Conservation (phyloP, 2,113 vertebrate species). For the Brachirus orientalis region DNA sequence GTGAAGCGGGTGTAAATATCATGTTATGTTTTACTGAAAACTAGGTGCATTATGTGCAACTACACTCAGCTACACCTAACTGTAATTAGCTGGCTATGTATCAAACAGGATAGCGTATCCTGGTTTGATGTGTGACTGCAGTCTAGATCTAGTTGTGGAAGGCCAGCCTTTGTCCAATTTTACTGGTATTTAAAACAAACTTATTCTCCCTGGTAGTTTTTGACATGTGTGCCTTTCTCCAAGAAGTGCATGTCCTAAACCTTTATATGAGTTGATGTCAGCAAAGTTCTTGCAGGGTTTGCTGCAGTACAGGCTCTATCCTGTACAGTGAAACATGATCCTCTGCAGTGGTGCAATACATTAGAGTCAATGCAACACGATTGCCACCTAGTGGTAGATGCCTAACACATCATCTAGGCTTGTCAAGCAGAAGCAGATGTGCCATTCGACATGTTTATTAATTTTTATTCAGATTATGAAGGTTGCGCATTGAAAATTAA, state of each 20-base stretch:
- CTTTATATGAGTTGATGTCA: constrained; percentile 29
- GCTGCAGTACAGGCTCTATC: constrained; percentile 49
- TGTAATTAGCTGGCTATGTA: no score
- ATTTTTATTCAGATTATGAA: constrained; percentile 6
- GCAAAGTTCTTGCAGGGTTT: constrained; percentile 35
- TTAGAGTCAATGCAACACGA: constrained; percentile 29
- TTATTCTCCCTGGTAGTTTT: no score
- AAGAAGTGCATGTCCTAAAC: not conserved
- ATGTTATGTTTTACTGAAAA: no score
- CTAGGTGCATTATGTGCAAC: no score
- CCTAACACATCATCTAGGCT: not conserved
- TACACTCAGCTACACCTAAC: no score
- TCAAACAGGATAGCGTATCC: not conserved
- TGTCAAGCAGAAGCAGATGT: constrained; percentile 5
- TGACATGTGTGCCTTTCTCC: not conserved
- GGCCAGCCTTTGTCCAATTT: not conserved
- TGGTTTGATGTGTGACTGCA: no score
- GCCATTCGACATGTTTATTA: not conserved
- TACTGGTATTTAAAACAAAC: no score
- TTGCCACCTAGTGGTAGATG: constrained; percentile 61
- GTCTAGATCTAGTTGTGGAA: no score
- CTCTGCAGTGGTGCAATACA: constrained; percentile 62
- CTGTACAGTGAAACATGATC: constrained; percentile 19
- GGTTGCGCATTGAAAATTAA: not conserved
- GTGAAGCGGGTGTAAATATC: no score